Evolutionary conservation across 2,797 vertebrate species (phyloP).

Genomic region (Mus caroli): DNA sequence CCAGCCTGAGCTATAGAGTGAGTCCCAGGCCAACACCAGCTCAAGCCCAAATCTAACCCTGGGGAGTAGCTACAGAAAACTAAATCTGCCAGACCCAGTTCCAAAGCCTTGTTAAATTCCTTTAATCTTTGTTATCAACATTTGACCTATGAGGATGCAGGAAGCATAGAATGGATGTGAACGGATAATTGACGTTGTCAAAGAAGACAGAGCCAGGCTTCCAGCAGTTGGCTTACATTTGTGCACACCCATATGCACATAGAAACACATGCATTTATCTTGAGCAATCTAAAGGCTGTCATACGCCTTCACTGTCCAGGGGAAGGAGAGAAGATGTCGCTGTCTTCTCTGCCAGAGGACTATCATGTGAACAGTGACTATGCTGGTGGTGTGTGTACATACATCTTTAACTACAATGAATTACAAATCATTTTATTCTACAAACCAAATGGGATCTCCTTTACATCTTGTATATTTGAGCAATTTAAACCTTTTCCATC

Average conservation of each 20-base stretch:
- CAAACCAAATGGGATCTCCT: slow-evolving; percentile 11
- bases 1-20: slow-evolving; percentile 1
- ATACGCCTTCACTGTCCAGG: not conserved
- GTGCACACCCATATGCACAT: too few species aligned
- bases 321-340: not conserved
- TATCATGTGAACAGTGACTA: not conserved
- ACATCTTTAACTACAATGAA: not conserved
- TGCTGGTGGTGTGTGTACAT: not conserved
- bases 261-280: not conserved
- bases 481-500: not conserved
- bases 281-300: not conserved
- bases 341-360: not conserved
- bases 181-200: not conserved
- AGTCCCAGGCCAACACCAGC: not conserved
- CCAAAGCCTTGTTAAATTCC: slow-evolving; percentile 8
- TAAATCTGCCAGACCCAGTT: not conserved
- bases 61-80: not conserved
- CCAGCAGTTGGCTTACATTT: not conserved
- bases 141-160: not conserved
- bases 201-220: not conserved
- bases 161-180: not conserved
- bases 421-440: slow-evolving; percentile 17
- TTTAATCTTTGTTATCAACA: not conserved
- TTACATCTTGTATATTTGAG: not conserved
- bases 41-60: not conserved